Conservation (phyloP, 30 jellyfish, hydroid and myxozoan genomes). For the Cassiopea andromeda region DNA sequence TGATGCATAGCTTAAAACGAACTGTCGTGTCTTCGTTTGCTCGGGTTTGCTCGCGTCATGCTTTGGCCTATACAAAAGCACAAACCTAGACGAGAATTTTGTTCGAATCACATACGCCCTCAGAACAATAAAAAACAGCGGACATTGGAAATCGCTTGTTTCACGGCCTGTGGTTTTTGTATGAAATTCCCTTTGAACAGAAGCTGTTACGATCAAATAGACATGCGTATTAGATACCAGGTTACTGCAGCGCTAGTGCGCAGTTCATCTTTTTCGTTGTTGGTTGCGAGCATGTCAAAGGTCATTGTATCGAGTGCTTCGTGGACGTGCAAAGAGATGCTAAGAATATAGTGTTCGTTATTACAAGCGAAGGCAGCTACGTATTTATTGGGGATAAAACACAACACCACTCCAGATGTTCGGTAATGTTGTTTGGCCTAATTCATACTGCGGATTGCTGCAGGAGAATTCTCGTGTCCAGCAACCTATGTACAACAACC, state of each 20-base stretch:
- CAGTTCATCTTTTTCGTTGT: conserved; percentile 60
- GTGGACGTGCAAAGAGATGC: conserved; percentile 58
- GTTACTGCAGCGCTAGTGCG: conserved; percentile 55
- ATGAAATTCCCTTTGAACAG: conserved; percentile 22
- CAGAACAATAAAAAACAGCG: conserved; percentile 39
- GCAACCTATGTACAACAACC: conserved; percentile 62
- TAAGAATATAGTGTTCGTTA: background rate
- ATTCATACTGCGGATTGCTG: conserved; percentile 52
- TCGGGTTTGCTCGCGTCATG: background rate
- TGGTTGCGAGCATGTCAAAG: conserved; percentile 61
- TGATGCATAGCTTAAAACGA: background rate
- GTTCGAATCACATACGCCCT: conserved; percentile 22
- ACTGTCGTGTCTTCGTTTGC: conserved; percentile 44
- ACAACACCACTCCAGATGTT: conserved; percentile 21
- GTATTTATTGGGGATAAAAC: background rate
- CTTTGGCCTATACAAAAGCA: conserved; percentile 1
- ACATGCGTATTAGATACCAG: conserved; percentile 70
- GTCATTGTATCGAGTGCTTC: conserved; percentile 56
- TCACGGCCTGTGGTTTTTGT: conserved; percentile 35
- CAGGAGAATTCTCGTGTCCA: conserved; percentile 74
- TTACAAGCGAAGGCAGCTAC: background rate
- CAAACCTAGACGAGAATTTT: conserved; percentile 27
- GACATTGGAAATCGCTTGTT: conserved; percentile 43
- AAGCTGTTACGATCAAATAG: conserved; percentile 44
- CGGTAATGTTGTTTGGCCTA: conserved; percentile 69